A percentile compares a stretch with the other conserved stretches of the same genome.
Conservation (phyloP, 2,888 invertebrate species). For the Zaprionus bogoriensis region DNA sequence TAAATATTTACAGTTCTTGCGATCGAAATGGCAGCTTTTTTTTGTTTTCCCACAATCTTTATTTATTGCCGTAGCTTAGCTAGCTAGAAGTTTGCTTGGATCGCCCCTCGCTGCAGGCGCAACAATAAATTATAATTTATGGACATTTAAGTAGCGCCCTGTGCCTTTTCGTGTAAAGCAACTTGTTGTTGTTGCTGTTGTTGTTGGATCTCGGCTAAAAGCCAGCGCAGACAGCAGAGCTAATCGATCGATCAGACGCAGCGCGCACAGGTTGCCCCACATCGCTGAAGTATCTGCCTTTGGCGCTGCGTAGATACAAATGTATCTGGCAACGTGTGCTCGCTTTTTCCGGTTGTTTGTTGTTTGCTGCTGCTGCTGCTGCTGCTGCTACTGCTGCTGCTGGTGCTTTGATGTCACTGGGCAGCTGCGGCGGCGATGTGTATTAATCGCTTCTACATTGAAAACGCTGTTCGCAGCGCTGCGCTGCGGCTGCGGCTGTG, state of each 20-base stretch:
- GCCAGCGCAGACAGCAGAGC: constrained; percentile 45
- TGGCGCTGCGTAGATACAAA: constrained; percentile 33
- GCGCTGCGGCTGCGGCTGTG: constrained; percentile 27
- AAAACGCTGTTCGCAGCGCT: constrained; percentile 60
- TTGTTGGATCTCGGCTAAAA: constrained; percentile 61
- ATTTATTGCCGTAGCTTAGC: background rate
- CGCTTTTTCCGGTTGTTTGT: constrained; percentile 59
- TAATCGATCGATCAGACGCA: constrained; percentile 69
- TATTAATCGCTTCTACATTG: constrained; percentile 77
- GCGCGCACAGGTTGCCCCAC: constrained; percentile 70
- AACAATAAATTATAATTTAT: constrained; percentile 78
- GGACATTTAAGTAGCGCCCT: constrained; percentile 69
- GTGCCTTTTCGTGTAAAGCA: constrained; percentile 40
- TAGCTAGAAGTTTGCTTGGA: background rate
- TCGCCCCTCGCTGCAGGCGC: constrained; percentile 11
- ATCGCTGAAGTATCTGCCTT: constrained; percentile 9
- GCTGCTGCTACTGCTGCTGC: constrained; percentile 21
- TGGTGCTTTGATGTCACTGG: constrained; percentile 69
- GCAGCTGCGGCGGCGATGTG: constrained; percentile 74
- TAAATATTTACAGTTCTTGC: too few relatives aligned
- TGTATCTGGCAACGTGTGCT: constrained; percentile 41
- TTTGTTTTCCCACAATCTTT: background rate
- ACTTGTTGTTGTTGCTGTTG: constrained; percentile 30
- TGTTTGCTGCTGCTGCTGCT: constrained; percentile 45
- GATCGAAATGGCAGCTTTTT: too few relatives aligned